phyloP scores from a whole-genome alignment of 2,113 vertebrate genomes.

The Microcebus griseorufus region DNA sequence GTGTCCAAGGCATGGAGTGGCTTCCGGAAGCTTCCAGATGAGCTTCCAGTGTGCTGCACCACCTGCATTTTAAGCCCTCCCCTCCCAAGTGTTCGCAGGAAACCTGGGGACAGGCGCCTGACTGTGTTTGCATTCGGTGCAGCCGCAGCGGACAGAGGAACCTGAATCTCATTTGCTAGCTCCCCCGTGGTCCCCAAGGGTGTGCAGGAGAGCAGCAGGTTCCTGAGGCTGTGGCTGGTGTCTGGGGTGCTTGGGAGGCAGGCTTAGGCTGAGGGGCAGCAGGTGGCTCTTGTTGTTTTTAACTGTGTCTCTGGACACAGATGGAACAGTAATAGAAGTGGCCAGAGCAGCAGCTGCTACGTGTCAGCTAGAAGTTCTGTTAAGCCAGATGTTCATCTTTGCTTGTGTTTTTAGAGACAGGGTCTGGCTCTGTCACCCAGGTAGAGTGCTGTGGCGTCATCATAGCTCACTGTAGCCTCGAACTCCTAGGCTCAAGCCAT shows the following conservation, averaged over 20 bases:
- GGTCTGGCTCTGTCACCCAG: no score
- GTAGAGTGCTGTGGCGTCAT: no score
- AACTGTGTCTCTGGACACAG: neutral
- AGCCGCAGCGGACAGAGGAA: accelerated
- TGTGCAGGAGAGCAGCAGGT: accelerated
- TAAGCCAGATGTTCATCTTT: neutral
- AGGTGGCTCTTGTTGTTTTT: neutral
- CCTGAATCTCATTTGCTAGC: accelerated
- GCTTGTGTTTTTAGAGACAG: no score
- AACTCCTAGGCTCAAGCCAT: no score
- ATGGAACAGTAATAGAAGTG: neutral
- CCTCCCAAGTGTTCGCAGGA: neutral
- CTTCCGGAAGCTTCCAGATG: neutral
- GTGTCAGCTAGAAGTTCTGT: accelerated
- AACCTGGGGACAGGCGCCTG: accelerated
- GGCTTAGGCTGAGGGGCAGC: neutral
- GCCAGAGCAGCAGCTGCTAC: neutral
- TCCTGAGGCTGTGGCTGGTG: neutral
- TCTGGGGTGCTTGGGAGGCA: neutral
- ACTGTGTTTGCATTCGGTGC: accelerated
- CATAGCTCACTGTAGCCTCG: no score
- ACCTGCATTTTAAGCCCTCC: neutral
- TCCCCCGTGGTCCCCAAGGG: accelerated
- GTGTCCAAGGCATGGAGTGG: neutral
- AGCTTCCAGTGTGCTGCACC: accelerated